Evolutionary conservation across 2,797 vertebrate species (phyloP).

Genomic region (Tiaroga cobitis): DNA sequence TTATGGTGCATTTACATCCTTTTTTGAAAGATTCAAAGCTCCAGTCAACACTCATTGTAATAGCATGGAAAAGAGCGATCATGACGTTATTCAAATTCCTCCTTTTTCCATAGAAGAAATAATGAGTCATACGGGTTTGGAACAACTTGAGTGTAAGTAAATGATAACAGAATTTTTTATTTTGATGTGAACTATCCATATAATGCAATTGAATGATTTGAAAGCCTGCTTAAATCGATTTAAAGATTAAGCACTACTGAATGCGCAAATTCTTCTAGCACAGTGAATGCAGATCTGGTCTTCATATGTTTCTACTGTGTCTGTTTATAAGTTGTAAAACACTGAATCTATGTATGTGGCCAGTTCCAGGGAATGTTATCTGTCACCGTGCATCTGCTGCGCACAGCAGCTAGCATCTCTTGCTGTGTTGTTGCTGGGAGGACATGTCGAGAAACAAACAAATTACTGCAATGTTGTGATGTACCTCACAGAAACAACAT

Average conservation of each 20-base stretch:
- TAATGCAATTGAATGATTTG: neutral
- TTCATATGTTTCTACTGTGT: neutral
- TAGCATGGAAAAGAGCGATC: neutral
- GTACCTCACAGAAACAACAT: slow-evolving; percentile 43
- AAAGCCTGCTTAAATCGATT: neutral
- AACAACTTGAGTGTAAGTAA: neutral
- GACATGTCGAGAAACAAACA: slow-evolving; percentile 51
- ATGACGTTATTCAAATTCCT: neutral
- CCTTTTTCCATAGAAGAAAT: neutral
- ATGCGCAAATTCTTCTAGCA: neutral
- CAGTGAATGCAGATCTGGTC: slow-evolving; percentile 6
- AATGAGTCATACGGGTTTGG: neutral
- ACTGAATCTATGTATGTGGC: slow-evolving; percentile 9
- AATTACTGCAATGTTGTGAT: slow-evolving; percentile 44
- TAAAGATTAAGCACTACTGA: neutral
- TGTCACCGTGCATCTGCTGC: slow-evolving; percentile 26
- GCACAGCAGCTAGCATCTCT: slow-evolving; percentile 42
- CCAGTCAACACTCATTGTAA: neutral
- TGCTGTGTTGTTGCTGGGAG: slow-evolving; percentile 44
- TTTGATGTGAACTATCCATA: neutral
- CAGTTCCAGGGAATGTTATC: slow-evolving; percentile 21
- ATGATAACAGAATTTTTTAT: neutral
- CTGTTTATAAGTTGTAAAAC: slow-evolving; percentile 5
- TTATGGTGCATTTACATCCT: neutral
- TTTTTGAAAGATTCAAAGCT: neutral